Evolutionary conservation across 2,888 invertebrate species (phyloP).

Genomic region (Rugalucina vietnamica): DNA sequence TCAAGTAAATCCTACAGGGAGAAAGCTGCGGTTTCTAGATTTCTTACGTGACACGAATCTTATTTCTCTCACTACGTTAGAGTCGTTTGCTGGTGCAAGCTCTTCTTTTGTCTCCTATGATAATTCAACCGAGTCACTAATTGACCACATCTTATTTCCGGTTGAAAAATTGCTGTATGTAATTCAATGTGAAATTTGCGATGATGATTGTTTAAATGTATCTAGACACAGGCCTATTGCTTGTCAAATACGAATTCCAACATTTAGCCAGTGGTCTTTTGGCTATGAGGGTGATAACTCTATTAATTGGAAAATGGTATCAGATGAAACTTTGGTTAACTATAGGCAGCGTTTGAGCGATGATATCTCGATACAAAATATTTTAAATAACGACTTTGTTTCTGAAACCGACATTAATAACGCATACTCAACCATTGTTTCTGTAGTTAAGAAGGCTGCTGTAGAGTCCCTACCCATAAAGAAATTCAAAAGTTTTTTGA

Average conservation of each 20-base stretch:
- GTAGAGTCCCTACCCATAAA: background rate
- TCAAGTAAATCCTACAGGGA: too few relatives aligned
- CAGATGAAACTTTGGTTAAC: background rate
- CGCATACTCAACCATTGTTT: background rate
- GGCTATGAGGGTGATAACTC: background rate
- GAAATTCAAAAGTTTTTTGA: constrained; percentile 6
- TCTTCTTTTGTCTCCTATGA: constrained; percentile 8
- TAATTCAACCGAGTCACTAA: background rate
- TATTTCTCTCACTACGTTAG: background rate
- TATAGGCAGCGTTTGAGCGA: background rate
- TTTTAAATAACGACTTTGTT: background rate
- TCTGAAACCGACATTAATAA: background rate
- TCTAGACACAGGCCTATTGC: background rate
- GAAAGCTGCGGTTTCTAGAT: background rate
- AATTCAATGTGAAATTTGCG: background rate
- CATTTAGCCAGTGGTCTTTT: background rate
- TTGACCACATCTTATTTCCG: constrained; percentile 3
- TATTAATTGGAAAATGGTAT: background rate
- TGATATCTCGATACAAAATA: background rate
- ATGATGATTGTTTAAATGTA: constrained; percentile 10
- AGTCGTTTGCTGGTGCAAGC: background rate
- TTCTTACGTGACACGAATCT: background rate
- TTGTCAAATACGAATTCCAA: background rate
- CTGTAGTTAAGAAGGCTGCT: background rate
- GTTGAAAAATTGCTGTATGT: background rate